Evolutionary conservation across 2,797 vertebrate genomes (phyloP), one percentile per base, ranked within the genome.

Genomic region (Sebastes taczanowskii): DNA sequence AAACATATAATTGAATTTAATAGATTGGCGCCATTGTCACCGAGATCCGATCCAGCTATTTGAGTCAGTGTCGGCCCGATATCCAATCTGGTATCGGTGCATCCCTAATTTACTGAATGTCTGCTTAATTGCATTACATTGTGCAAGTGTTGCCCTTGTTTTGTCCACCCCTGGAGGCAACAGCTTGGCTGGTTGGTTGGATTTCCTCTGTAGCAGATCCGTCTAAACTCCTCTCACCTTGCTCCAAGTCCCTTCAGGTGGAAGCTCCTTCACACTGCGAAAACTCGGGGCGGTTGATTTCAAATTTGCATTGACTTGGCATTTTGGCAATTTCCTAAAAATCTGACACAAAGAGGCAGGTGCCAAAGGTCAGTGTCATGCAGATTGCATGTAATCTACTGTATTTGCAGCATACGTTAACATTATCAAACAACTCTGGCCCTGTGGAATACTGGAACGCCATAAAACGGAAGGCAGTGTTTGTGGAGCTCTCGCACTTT

Each of bases 261-360:
- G 74, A 65, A 20, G 74, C 87, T 83, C 78, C 80, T 60, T 85
- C 78, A 71, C 49, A 77, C 78, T 89, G 81, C 56, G 53, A 75
- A 49, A 75, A 83, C 84, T 89, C 23, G 27, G 76, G 7, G 53
- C 64, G 71, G 66, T 82, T 75, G 58, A 53, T 63, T 61, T 77
- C 59, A 89, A 75, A 86, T 85, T 77, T 87, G 74, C 82, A 85
- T 88, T 81, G 77, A 86, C 81, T 85, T 89, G 83, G 78, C 78
- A 85, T 85, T 87, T 77, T 78, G 56, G 29, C 29, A 82, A 38
- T 69, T 88, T 75, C 71, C 60, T 84, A 62, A 80, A 62, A 62
- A 76, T 86, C 63, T 83, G 66, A 89, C 78, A 65, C 73, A 84
- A 84, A 72, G 74, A 85, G 75, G 75, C 69, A 55, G 65, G 85